Evolutionary conservation across 1,140 invertebrate genomes (phyloP).

Genomic region (Drosophila subpulchrella): DNA sequence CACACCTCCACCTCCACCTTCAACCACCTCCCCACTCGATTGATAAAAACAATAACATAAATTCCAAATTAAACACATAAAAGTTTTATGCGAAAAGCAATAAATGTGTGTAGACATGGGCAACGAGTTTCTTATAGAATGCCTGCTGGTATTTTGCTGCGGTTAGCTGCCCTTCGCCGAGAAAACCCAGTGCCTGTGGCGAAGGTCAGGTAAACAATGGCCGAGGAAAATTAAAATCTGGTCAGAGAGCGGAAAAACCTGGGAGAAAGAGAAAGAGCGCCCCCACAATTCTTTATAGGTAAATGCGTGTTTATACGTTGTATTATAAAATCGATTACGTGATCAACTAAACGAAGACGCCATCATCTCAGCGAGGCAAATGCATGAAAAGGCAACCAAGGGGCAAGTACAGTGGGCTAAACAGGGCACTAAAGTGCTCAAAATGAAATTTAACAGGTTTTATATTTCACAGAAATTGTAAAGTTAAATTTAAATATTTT

Average conservation of each 20-base stretch:
- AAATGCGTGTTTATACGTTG: conserved; percentile 33
- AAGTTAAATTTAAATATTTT: too few relatives aligned
- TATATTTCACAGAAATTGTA: too few relatives aligned
- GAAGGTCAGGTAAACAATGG: conserved; percentile 79
- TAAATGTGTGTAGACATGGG: conserved; percentile 75
- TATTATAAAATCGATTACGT: conserved; percentile 82
- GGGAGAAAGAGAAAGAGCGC: conserved; percentile 13
- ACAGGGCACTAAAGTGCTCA: neutral
- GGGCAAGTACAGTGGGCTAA: conserved; percentile 48
- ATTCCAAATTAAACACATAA: conserved; percentile 82
- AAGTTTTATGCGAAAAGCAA: conserved; percentile 73
- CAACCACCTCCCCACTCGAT: conserved; percentile 36
- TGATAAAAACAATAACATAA: conserved; percentile 81
- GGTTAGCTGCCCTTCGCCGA: conserved; percentile 59
- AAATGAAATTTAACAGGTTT: neutral
- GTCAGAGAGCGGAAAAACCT: conserved; percentile 3
- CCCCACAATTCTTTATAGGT: neutral
- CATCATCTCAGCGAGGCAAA: conserved; percentile 56
- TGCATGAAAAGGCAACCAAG: conserved; percentile 44
- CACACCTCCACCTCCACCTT: conserved; percentile 7
- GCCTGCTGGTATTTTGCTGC: conserved; percentile 34
- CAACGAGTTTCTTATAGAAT: conserved; percentile 42
- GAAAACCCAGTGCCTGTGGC: conserved; percentile 39
- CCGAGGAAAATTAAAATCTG: conserved; percentile 16
- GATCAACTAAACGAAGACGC: conserved; percentile 69